Evolutionary conservation across 2,797 vertebrate genomes (phyloP).

Genomic region (Smutsia temminckii): DNA sequence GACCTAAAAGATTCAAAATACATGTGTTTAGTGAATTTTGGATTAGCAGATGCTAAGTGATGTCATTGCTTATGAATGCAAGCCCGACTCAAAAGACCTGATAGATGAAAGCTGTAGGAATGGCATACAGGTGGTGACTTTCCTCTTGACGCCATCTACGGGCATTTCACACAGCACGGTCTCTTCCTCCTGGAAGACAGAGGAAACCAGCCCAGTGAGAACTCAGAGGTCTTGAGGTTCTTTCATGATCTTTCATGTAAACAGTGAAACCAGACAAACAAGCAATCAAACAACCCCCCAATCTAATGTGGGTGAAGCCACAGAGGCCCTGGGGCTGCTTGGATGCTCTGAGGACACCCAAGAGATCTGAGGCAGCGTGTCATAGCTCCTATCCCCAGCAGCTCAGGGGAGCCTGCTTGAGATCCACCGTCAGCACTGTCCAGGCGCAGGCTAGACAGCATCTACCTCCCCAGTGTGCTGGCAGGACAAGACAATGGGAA

Average conservation of each 20-base stretch:
- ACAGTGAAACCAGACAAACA: neutral
- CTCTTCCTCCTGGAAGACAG: neutral
- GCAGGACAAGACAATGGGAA: neutral
- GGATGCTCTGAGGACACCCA: neutral
- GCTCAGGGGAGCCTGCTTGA: neutral
- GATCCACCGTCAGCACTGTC: neutral
- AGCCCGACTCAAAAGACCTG: neutral
- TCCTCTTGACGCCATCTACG: neutral
- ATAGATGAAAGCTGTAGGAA: neutral
- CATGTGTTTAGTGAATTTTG: neutral
- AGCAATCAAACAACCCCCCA: neutral
- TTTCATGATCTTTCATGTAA: neutral
- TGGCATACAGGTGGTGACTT: neutral
- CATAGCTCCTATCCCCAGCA: neutral
- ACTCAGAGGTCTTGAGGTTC: neutral
- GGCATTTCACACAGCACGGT: neutral
- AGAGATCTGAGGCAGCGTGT: neutral
- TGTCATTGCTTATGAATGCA: neutral
- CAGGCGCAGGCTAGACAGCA: neutral
- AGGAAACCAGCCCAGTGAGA: neutral
- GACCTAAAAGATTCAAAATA: slow-evolving; percentile 4
- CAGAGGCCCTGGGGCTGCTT: neutral
- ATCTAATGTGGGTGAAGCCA: neutral
- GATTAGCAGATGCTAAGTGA: neutral
- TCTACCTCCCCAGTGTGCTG: neutral